Evolutionary conservation across 2,888 invertebrate genomes (phyloP).

Genomic region (Drosophila merina): DNA sequence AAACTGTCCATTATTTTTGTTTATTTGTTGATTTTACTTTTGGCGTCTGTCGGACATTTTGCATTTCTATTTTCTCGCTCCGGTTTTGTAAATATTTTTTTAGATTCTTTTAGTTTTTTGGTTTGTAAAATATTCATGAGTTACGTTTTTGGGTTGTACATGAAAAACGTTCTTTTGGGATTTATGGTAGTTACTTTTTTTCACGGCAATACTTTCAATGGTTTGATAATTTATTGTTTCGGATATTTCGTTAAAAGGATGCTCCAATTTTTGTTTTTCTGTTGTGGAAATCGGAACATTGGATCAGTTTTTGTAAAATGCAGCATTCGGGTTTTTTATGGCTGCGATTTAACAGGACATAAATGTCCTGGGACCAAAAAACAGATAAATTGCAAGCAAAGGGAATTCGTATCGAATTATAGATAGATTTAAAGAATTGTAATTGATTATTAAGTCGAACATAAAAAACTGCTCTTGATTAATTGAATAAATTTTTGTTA

Average conservation of each 20-base stretch:
- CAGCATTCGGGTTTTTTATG: constrained; percentile 20
- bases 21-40: constrained; percentile 70
- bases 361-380: constrained; percentile 19
- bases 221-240: constrained; percentile 71
- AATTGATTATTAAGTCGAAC: constrained; percentile 23
- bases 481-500: not conserved
- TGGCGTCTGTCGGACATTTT: constrained; percentile 64
- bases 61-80: constrained; percentile 60
- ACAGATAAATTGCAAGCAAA: constrained; percentile 13
- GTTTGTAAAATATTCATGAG: constrained; percentile 75
- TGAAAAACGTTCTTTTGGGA: constrained; percentile 73
- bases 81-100: constrained; percentile 4
- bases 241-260: constrained; percentile 41
- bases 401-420: constrained; percentile 29
- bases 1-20: constrained; percentile 75
- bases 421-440: constrained; percentile 6
- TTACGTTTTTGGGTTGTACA: constrained; percentile 70
- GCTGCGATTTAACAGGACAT: constrained; percentile 32
- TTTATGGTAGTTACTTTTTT: constrained; percentile 61
- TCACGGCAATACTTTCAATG: constrained; percentile 52
- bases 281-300: constrained; percentile 19
- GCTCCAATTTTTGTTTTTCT: constrained; percentile 19
- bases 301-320: constrained; percentile 29
- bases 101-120: constrained; percentile 5
- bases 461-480: not conserved